These are phyloP conservation scores for Mizuhopecten yessoensis DNA, from an alignment of 1,140 invertebrate genomes.

Conservation along the genomic window DNA sequence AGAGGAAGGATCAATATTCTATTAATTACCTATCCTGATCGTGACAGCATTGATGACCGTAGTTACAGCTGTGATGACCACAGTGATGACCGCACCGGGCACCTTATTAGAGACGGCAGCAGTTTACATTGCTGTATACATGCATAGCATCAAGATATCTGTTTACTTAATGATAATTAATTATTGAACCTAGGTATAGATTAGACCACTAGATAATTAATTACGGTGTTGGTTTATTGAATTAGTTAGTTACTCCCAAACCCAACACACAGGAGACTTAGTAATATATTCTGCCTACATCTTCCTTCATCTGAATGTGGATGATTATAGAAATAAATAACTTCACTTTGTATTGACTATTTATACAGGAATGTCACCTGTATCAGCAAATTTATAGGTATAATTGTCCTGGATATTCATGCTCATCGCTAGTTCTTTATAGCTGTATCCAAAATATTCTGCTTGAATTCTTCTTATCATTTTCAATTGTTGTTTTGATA, in stretches of 20 bases:
- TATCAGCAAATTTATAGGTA: too few relatives aligned
- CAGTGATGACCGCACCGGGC: background rate
- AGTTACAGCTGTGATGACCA: background rate
- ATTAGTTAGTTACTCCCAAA: background rate
- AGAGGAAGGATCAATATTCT: slow-evolving; percentile 5
- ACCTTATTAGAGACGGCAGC: background rate
- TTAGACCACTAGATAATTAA: background rate
- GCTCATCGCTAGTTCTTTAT: too few relatives aligned
- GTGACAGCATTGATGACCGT: background rate
- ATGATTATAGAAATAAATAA: too few relatives aligned
- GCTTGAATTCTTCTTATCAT: too few relatives aligned
- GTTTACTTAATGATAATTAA: slow-evolving; percentile 22
- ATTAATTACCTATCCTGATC: slow-evolving; percentile 3
- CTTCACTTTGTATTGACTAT: too few relatives aligned
- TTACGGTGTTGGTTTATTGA: background rate
- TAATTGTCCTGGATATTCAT: too few relatives aligned
- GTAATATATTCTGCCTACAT: too few relatives aligned
- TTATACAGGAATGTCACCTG: too few relatives aligned
- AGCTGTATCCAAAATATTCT: too few relatives aligned
- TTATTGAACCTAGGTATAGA: background rate
- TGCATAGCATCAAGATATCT: background rate
- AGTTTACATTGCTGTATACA: background rate
- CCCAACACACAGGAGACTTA: too few relatives aligned
- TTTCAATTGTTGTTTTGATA: too few relatives aligned
- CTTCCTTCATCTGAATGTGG: too few relatives aligned